Evolutionary conservation across 1,140 invertebrate species (phyloP).

Genomic region (Phymorhynchus buccinoides): DNA sequence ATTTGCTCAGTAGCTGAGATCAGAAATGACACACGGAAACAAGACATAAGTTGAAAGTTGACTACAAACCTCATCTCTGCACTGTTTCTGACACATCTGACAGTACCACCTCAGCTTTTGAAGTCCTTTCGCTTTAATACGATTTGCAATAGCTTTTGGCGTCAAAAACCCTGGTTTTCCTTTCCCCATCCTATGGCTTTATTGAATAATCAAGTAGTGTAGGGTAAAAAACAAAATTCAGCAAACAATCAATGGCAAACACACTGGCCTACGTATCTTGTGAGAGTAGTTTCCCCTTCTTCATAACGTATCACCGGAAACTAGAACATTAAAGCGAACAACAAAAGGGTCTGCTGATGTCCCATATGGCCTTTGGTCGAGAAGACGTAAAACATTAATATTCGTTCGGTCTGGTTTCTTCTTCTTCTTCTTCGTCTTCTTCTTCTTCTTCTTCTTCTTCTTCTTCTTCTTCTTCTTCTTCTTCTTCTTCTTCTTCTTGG

Average conservation of each 20-base stretch:
- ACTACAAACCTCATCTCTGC: conserved; percentile 85
- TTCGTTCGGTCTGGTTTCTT: not conserved
- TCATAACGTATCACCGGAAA: not conserved
- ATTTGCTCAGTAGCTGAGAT: no score
- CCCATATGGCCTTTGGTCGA: no score
- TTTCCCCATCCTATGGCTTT: conserved; percentile 66
- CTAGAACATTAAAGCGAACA: not conserved
- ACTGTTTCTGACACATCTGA: conserved; percentile 99
- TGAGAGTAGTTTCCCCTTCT: not conserved
- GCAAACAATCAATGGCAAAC: not conserved
- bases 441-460: not conserved
- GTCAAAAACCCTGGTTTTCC: conserved; percentile 78
- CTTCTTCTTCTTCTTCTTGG: no score
- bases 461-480: conserved; percentile 7
- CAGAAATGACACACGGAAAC: no score
- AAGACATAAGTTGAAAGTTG: no score
- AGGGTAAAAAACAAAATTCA: not conserved
- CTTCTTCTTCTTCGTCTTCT: not conserved
- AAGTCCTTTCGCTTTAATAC: conserved; percentile 98
- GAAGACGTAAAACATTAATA: no score
- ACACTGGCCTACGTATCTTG: not conserved
- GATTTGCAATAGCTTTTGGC: conserved; percentile 98
- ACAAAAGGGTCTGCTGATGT: no score
- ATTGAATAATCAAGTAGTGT: no score
- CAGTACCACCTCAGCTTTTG: conserved; percentile 99